Evolutionary conservation across 2,113 vertebrate genomes (phyloP), one percentile per base, ranked within the genome.

Genomic region (Percina caprodes): DNA sequence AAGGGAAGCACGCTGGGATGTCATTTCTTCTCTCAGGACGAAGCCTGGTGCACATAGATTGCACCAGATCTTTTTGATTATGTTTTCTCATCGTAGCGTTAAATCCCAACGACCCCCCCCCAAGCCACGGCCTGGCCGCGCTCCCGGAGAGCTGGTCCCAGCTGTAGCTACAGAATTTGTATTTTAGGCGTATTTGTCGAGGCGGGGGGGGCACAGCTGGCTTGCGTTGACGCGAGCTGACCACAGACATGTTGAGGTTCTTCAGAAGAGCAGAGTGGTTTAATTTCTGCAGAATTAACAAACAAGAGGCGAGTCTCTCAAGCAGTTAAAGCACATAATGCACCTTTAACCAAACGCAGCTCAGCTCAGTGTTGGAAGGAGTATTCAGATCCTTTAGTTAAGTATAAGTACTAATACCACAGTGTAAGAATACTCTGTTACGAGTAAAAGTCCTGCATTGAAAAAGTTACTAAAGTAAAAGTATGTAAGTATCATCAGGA

Each of bases 171-270:
- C 79, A 77, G 61, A 56, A 26, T 26, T n/a, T n/a, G n/a, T n/a
- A n/a, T n/a, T n/a, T n/a, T n/a, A n/a, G n/a, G n/a, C 46, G 30
- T 77, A 81, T 83, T 81, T 81, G 79, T 59, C 49, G 78, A 51
- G 61, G 69, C 35, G 14, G 59, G 33, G 59, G 33, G 74, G 51
- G 51, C 45, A 42, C 75, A 87, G 85, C 76, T 83, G 83, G 67
- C 77, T 83, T 49, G 26, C 58, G 69, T 70, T 14, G 51, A 80
- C 68, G 76, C 8, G 63, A 42, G 54, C 67, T 59, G 56, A 88
- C 73, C 83, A 78, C 85, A 45, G 39, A 49, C n/a, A 71, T 74
- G 49, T 45, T 72, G 68, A 60, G 83, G 71, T 58, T 35, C 23
- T 63, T 79, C 24, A 66, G 74, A 74, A 4, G 52, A 82, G 54